Evolutionary conservation across 2,797 vertebrate species (phyloP), one percentile per base, ranked within the genome.

Genomic region (Atherinosoma microstoma): DNA sequence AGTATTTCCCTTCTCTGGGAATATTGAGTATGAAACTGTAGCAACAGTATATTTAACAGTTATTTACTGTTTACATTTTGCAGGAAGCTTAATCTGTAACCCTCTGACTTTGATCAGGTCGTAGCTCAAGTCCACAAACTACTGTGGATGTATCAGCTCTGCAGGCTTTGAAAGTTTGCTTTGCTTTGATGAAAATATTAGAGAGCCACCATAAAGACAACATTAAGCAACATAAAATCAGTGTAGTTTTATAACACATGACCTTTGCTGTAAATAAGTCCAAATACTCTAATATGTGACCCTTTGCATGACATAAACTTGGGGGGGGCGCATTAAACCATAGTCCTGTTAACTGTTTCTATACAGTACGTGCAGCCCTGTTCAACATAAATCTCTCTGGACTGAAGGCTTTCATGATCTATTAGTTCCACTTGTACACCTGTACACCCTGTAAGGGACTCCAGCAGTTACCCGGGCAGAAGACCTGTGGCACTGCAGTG

Each of bases 401-500:
- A 8, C 11, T 57, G 6, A 30, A 24, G 12, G 7, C 1, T 29
- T 54, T 54, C 24, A 29, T 30, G n/a, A 34, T 29, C 27, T 27
- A 40, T 58, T 27, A 49, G 45, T 49, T 10, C 65, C 62, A 16
- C 13, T 35, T 10, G 24, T 27, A 27, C 58, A 49, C 10, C 8
- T 13, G 45, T 36, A 73, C 29, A 45, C 24, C 67, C 0, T 40
- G 42, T 32, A 27, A 64, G 22, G 18, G 60, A 67, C 74, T 67
- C 30, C 30, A 47, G 40, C 42, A 47, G 42, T 47, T 8, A 67
- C 62, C 45, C 53, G 73, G n/a, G n/a, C n/a, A n/a, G n/a, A n/a
- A n/a, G n/a, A n/a, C 40, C 54, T 70, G 24, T 82, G 61, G 70
- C 67, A 79, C n/a, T 62, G 70, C 69, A 71, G 70, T 73, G 79